Evolutionary conservation across 2,797 vertebrate species (phyloP), one percentile per base, ranked within the genome.

Genomic region (Pteronotus mesoamericanus): DNA sequence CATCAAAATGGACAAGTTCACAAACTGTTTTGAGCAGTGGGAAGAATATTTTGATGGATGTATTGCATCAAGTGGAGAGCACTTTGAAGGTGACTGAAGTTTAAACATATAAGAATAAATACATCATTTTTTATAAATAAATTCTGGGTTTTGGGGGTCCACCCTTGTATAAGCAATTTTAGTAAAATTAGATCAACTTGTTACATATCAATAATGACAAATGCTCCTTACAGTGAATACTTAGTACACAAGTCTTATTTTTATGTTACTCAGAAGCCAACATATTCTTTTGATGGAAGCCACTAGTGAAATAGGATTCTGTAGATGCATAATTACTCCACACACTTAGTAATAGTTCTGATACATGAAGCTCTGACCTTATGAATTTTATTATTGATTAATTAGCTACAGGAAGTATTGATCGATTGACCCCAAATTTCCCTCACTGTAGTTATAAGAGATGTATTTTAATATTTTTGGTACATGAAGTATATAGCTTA

Each of bases 381-480:
- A 29, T 66, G 42, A 88, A 48, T 78, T 95, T 92, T 75, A 26
- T 85, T 94, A 64, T 44, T 57, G 29, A 68, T 32, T 92, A 75
- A 86, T 94, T 89, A 90, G 39, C 57, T 69, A 24, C 3, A 61
- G 22, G 69, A 77, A 91, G 22, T 86, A 78, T 72, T 93, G 59
- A 61, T 84, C 26, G 74, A 32, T 44, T 93, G 37, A 55, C 61
- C 48, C 12, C 34, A 77, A 46, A 96, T 57, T 89, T 87, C 8
- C 59, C 48, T 96, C 48, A 66, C 6, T 92, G 22, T 57, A 92
- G 24, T 53, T 88, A 14, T 57, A 78, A 68, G 53, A 84, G 34
- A 48, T 46, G 77, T 8, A 61, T 94, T 94, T 87, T 79, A 82
- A 86, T 75, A 74, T 85, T 96, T 83, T 22, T 93, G 61, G 55